Conservation (phyloP, 2,113 vertebrate species). For the Dolichotis patagonum region DNA sequence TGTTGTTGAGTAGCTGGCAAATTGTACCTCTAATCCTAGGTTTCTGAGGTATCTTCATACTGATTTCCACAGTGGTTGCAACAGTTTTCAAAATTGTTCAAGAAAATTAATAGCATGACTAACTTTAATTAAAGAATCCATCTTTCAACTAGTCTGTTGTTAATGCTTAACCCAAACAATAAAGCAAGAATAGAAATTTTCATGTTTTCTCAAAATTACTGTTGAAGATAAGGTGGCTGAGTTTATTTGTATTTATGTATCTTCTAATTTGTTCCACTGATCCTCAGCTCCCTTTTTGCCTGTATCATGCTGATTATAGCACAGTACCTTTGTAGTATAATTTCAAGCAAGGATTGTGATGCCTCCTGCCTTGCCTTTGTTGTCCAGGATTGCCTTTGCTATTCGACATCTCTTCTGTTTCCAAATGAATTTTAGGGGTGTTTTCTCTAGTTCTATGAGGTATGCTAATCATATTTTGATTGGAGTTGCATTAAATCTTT, state of each 20-base stretch:
- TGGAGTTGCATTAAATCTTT: too few species aligned
- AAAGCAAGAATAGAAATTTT: not conserved
- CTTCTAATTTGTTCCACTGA: not conserved
- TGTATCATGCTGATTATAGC: not conserved
- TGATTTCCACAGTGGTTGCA: not conserved
- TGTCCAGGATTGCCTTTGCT: not conserved
- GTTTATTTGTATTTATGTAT: not conserved
- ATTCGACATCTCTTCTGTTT: not conserved
- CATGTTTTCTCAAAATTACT: not conserved
- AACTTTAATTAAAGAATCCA: not conserved
- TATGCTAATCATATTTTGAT: too few species aligned
- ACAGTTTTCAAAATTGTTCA: not conserved
- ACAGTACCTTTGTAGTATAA: not conserved
- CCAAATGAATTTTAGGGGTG: too few species aligned
- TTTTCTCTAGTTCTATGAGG: too few species aligned
- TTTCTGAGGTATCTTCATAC: not conserved
- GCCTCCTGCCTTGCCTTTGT: too few species aligned
- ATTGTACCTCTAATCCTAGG: not conserved
- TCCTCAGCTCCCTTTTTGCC: not conserved
- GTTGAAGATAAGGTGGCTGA: not conserved
- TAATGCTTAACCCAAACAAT: not conserved
- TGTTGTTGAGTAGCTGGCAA: not conserved
- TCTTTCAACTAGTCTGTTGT: not conserved
- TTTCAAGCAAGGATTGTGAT: not conserved
- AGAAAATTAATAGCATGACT: not conserved